These are phyloP conservation scores for Ondatra zibethicus DNA, from an alignment of 2,113 vertebrate species.

Conservation along the genomic window DNA sequence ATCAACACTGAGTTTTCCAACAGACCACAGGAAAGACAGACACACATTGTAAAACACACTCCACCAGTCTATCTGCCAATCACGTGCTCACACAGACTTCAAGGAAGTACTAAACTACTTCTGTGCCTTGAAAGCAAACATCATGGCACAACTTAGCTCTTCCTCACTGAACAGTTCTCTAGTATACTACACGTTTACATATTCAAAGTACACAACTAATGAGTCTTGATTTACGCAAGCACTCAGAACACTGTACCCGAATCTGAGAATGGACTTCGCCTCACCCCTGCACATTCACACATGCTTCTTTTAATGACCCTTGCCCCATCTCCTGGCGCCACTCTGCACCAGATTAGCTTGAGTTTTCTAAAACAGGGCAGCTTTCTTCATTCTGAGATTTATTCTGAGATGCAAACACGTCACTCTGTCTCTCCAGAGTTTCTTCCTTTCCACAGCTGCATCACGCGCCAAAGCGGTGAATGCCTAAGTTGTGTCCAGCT, in stretches of 20 bases:
- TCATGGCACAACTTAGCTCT: background rate
- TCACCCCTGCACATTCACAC: background rate
- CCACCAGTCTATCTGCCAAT: background rate
- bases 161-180: background rate
- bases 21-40: background rate
- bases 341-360: background rate
- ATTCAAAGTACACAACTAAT: background rate
- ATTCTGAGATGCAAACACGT: background rate
- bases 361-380: background rate
- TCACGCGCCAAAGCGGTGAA: accelerated
- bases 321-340: background rate
- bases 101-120: background rate
- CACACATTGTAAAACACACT: background rate
- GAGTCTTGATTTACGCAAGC: background rate
- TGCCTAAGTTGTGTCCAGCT: background rate
- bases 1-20: background rate
- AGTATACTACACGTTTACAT: background rate
- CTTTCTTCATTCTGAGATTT: background rate
- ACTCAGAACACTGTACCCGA: background rate
- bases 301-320: background rate
- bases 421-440: too few relatives aligned
- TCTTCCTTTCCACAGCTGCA: background rate
- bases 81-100: background rate
- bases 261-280: background rate
- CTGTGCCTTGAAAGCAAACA: constrained; percentile 28